A percentile compares a stretch with the other conserved stretches of the same genome.
These are phyloP conservation scores for Cricetomys ansorgei DNA, from an alignment of 2,113 vertebrate species.

Conservation along the genomic window DNA sequence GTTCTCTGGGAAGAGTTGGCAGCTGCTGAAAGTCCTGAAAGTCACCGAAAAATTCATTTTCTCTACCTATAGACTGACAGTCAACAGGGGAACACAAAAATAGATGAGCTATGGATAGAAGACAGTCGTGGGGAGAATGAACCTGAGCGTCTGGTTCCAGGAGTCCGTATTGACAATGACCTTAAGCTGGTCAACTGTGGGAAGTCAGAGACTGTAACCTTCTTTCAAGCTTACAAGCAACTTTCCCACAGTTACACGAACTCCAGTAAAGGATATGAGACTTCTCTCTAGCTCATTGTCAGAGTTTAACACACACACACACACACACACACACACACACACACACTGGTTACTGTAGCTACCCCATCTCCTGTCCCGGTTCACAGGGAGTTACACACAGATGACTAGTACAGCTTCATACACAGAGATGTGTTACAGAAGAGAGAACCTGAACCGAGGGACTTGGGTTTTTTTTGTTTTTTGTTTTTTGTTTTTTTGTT, in stretches of 20 bases:
- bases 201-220: not conserved
- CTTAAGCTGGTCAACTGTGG: not conserved
- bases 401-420: not conserved
- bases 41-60: not conserved
- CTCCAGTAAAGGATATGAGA: not conserved
- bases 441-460: not conserved
- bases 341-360: not conserved
- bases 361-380: not conserved
- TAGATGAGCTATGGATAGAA: not conserved
- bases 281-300: constrained; percentile 7
- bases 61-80: not conserved
- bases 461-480: not conserved
- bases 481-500: too few relatives aligned
- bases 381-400: not conserved
- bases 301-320: not conserved
- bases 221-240: not conserved
- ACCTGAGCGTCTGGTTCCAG: not conserved
- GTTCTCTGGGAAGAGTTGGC: not conserved
- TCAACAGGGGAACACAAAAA: not conserved
- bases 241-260: not conserved
- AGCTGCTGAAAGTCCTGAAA: not conserved
- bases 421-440: not conserved
- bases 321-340: not conserved
- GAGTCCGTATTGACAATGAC: not conserved
- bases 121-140: not conserved